These are phyloP conservation scores for Taphrorychus bicolor DNA, from an alignment of 2,888 invertebrate species.

Conservation along the genomic window DNA sequence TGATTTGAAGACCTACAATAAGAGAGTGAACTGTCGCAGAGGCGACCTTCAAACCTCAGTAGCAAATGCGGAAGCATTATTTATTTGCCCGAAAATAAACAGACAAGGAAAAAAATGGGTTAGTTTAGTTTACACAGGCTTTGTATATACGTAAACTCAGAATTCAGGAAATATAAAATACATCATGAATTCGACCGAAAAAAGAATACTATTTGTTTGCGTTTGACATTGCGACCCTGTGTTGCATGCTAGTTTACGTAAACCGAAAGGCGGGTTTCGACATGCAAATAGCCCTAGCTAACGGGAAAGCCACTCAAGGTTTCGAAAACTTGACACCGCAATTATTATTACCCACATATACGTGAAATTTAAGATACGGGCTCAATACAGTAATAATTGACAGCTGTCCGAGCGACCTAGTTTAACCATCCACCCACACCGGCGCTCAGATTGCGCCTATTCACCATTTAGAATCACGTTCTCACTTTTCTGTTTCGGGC, in stretches of 20 bases:
- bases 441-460: slow-evolving; percentile 17
- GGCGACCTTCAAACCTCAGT: no score
- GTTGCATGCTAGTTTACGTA: neutral
- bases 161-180: neutral
- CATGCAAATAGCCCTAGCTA: neutral
- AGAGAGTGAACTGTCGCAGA: no score
- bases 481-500: slow-evolving; percentile 20
- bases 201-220: neutral
- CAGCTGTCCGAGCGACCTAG: slow-evolving; percentile 6
- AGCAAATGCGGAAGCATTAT: neutral
- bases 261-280: neutral
- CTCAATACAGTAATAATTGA: neutral
- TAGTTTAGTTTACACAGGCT: neutral
- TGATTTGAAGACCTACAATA: neutral
- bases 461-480: slow-evolving; percentile 25
- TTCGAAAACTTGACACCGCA: neutral
- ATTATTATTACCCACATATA: neutral
- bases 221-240: neutral
- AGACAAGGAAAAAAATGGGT: neutral
- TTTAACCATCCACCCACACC: slow-evolving; percentile 16
- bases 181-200: neutral
- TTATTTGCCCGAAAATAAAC: neutral
- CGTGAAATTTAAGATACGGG: neutral
- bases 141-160: neutral
- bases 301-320: neutral